These are phyloP conservation scores for Bombus superbus DNA, from an alignment of 1,140 invertebrate species.

Conservation along the genomic window DNA sequence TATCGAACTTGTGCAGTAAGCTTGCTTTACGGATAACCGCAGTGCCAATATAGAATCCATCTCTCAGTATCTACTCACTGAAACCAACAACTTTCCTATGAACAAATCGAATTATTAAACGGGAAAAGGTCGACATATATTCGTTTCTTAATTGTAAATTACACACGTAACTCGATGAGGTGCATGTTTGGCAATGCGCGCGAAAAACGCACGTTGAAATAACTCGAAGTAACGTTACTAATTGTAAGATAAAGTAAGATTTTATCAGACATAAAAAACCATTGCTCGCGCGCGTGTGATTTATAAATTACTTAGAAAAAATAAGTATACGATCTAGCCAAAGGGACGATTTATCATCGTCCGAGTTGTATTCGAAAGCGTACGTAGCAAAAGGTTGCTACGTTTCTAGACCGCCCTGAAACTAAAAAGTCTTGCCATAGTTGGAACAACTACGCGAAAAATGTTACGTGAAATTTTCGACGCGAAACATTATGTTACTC, in stretches of 20 bases:
- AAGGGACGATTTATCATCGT: neutral
- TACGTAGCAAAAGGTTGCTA: neutral
- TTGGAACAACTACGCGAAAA: neutral
- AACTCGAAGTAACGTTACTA: neutral
- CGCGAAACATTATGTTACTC: conserved; percentile 11
- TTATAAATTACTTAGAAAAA: neutral
- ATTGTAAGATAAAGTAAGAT: neutral
- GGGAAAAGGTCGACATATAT: neutral
- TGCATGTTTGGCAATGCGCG: neutral
- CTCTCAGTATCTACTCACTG: neutral
- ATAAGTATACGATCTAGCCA: neutral
- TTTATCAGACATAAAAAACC: neutral
- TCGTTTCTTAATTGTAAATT: too few relatives aligned
- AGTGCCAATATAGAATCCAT: neutral
- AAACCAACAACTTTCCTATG: neutral
- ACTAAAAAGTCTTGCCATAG: too few relatives aligned
- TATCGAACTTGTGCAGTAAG: conserved; percentile 17
- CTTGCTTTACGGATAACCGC: conserved; percentile 7
- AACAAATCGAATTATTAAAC: neutral
- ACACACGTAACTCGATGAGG: neutral
- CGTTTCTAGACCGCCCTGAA: neutral
- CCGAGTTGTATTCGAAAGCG: neutral
- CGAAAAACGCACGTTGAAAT: neutral
- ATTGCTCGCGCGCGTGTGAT: neutral
- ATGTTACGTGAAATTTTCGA: neutral